Evolutionary conservation across 2,797 vertebrate species (phyloP), one percentile per base, ranked within the genome.

Genomic region (Parauchenoglanis ngamensis): DNA sequence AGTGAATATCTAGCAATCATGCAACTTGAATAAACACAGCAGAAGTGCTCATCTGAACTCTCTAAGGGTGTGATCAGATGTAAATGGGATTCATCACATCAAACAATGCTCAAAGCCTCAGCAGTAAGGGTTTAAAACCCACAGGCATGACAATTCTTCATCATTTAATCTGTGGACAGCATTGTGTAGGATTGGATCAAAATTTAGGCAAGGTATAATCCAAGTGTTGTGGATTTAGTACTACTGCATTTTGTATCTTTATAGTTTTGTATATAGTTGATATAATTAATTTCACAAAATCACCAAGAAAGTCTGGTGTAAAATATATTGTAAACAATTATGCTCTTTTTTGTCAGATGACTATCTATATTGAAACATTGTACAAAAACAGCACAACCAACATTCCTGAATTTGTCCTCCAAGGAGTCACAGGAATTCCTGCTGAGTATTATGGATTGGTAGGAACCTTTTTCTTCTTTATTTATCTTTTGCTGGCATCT

Each of bases 401-500:
- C 17, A 73, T 94, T 73, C 91, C 88, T 15, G 83, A 95, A 25
- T 95, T 96, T 77, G 28, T 91, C 15, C 93, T 96, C 21, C 76
- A 87, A 75, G 96, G 95, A 82, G 95, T 96, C 78, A 93, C 93
- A 35, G 93, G 91, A 86, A 92, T 95, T 70, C 88, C 85, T 2
- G 79, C 89, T 13, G 35, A 90, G 17, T 92, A 94, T 89, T 86
- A 92, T 82, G 86, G 87, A 19, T 44, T 63, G 0, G 86, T 94
- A 13, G 92, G 89, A 0, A 57, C 73, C 54, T 40, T 93, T 83
- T 91, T 93, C 44, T 89, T 94, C 46, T 4, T 94, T 0, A 63
- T 92, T 67, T 94, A 92, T 54, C n/a, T 91, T 4, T 59, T 78
- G 76, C 92, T 95, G 3, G 72, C 94, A 23, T 59, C 89, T 8